Evolutionary conservation across 2,113 vertebrate genomes (phyloP), one percentile per base, ranked within the genome.

Genomic region (Ranitomeya variabilis): DNA sequence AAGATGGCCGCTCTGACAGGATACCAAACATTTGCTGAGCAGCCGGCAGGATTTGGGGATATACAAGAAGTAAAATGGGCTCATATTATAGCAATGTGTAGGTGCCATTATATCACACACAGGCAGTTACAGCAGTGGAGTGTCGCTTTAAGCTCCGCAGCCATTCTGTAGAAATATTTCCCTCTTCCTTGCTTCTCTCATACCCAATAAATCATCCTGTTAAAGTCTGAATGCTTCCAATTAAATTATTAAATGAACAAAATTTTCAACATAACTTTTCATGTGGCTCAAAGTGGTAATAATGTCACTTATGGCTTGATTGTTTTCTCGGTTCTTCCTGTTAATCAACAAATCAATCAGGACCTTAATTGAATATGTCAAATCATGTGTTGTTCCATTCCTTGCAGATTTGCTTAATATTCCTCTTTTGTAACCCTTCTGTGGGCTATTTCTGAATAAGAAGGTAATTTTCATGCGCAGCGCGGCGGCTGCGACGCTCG

Each of bases 401-500:
- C 54, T 73, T 0, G 51, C 6, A 19, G 62, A 78, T 79, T 89
- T 59, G 62, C 74, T 89, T 89, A 69, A 85, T 79, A 59, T 89
- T 85, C 74, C 2, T 66, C 80, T 76, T 69, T 26, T 51, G 69
- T 62, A 79, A 31, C 81, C 51, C 62, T 89, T 76, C 82, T 69
- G 73, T 45, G 59, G 81, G 45, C 51, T 7, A 13, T 85, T 55
- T 4, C 85, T 87, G 91, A 91, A 80, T 0, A 6, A 80, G 82
- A 86, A 86, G 71, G 62, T 89, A 83, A 89, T 92, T 85, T 82
- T 80, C 88, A 71, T 86, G 60, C 85, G 82, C 54, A 3, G 0
- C 62, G 82, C 51, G 83, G 91, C 82, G 90, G 89, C 91, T 89
- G 80, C 76, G 60, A 23, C 13, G 87, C 89, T 88, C 90, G 89